Evolutionary conservation across 2,797 vertebrate genomes (phyloP), one percentile per base, ranked within the genome.

Genomic region (Rhyacichthys aspro): DNA sequence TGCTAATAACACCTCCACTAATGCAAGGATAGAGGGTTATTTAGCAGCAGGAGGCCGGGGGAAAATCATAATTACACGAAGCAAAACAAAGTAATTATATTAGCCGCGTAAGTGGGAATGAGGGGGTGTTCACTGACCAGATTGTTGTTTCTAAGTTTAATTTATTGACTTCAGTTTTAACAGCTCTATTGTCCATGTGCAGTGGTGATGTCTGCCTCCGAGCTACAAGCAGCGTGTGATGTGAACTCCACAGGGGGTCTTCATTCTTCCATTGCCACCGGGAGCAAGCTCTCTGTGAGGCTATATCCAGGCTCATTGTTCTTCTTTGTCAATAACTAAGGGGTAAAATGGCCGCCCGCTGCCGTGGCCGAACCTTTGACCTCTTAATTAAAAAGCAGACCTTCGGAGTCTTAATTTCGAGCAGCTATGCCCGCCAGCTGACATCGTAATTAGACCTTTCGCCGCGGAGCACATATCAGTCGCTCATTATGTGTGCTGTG

Each of bases 81-180:
- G n/a, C 47, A 49, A 50, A 50, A 36, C 48, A 17, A 50, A 10
- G 15, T 15, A 16, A 50, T 50, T 37, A 50, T 50, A 48, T 43
- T 9, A 43, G 7, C 4, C 15, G 15, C 9, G 3, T 43, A 3
- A 43, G 16, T 16, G 15, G n/a, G 9, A 43, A 16, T 15, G n/a
- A 8, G 0, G 2, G 16, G 42, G 8, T 7, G 42, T 41, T 9
- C 34, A 19, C 23, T 5, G 23, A 28, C 23, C 23, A 6, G 7
- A 28, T 5, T 28, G 23, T 28, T 28, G 23, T 28, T 5, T 4
- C 23, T 6, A 6, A 28, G 23, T 28, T 28, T 28, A 28, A 28
- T 28, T 28, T 28, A 28, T 28, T 28, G 23, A 28, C 23, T 5
- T 28, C 23, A 28, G 7, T 28, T 28, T 28, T 28, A 28, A 28